These are phyloP conservation scores for Platichthys stellatus DNA, from an alignment of 2,113 vertebrate genomes.

Conservation along the genomic window DNA sequence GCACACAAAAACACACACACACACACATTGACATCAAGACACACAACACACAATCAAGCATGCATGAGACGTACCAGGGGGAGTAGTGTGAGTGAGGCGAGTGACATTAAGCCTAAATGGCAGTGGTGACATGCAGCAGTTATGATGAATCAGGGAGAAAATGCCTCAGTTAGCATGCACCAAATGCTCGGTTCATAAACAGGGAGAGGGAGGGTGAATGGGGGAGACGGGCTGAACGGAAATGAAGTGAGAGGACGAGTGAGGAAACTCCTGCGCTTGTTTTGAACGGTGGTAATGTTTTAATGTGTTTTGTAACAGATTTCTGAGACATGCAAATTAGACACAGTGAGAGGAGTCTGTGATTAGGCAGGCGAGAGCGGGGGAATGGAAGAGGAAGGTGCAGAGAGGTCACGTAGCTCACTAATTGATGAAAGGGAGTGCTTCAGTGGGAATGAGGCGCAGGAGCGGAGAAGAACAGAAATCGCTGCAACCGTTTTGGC, in stretches of 20 bases:
- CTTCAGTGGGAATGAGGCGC: neutral
- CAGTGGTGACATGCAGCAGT: conserved; percentile 64
- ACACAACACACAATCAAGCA: conserved; percentile 45
- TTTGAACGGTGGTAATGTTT: neutral
- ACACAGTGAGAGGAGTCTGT: neutral
- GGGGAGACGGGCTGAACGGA: neutral
- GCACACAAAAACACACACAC: conserved; percentile 11
- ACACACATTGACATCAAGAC: conserved; percentile 23
- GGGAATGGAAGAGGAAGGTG: conserved; percentile 1
- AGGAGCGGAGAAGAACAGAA: neutral
- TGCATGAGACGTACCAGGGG: conserved; percentile 58
- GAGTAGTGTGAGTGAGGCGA: conserved; percentile 38
- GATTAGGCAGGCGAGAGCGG: conserved; percentile 1
- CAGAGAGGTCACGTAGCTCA: conserved; percentile 1
- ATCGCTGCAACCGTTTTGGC: neutral
- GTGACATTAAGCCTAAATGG: conserved; percentile 72
- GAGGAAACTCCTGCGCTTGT: neutral
- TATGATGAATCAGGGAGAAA: conserved; percentile 64
- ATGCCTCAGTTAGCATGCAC: conserved; percentile 40
- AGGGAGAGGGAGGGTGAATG: neutral
- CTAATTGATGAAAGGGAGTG: neutral
- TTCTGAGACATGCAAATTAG: conserved; percentile 4
- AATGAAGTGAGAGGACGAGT: neutral
- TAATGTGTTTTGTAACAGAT: conserved; percentile 10
- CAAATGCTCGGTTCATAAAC: conserved; percentile 56